phyloP scores from a whole-genome alignment of 2,888 invertebrate species.

The Notocelia uddmanniana region DNA sequence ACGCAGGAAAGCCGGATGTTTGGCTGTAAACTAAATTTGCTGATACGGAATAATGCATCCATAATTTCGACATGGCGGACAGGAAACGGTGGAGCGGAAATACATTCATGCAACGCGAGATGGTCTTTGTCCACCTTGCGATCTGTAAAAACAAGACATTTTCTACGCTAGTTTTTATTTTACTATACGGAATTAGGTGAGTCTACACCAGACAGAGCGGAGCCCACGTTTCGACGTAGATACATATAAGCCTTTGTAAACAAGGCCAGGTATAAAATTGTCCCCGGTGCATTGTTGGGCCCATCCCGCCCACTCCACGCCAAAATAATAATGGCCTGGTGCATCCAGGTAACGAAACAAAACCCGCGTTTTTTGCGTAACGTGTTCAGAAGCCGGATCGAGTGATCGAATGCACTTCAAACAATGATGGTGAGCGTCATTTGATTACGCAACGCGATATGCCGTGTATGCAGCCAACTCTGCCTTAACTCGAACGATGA shows the following conservation, averaged over 20 bases:
- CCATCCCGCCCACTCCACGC: slow-evolving; percentile 75
- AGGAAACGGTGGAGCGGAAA: slow-evolving; percentile 73
- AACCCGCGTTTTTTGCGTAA: slow-evolving; percentile 77
- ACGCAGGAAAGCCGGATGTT: slow-evolving; percentile 79
- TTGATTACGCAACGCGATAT: slow-evolving; percentile 67
- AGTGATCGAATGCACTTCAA: slow-evolving; percentile 69
- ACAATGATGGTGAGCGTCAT: slow-evolving; percentile 68
- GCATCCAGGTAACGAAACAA: slow-evolving; percentile 78
- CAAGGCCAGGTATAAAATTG: slow-evolving; percentile 79
- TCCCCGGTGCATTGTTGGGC: slow-evolving; percentile 67
- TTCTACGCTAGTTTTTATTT: slow-evolving; percentile 62
- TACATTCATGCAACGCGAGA: slow-evolving; percentile 61
- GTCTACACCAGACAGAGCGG: slow-evolving; percentile 74
- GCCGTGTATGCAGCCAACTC: slow-evolving; percentile 23
- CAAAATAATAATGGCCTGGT: slow-evolving; percentile 73
- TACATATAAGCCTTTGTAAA: slow-evolving; percentile 75
- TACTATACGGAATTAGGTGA: slow-evolving; percentile 58
- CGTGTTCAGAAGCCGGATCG: slow-evolving; percentile 68
- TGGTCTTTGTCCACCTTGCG: slow-evolving; percentile 63
- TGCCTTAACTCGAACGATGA: slow-evolving; percentile 48
- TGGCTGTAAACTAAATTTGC: slow-evolving; percentile 75
- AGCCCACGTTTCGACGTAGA: slow-evolving; percentile 61
- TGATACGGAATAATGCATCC: slow-evolving; percentile 63
- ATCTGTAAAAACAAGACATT: slow-evolving; percentile 64
- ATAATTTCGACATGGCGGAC: slow-evolving; percentile 67